Evolutionary conservation across 2,113 vertebrate genomes (phyloP).

Genomic region (Pontoporia blainvillei): DNA sequence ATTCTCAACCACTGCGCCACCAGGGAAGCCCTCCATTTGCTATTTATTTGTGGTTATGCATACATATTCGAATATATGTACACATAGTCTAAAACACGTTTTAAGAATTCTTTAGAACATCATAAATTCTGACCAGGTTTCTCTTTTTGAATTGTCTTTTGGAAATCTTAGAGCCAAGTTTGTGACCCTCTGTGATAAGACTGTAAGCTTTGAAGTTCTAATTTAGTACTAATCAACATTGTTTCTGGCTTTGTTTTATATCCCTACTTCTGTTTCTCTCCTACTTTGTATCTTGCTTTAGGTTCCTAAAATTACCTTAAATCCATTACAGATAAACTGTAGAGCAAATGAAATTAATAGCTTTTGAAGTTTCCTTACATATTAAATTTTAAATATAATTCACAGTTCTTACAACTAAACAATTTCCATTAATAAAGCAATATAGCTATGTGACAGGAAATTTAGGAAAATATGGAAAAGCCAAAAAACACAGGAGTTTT

Average conservation of each 20-base stretch:
- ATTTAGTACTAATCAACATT: not conserved
- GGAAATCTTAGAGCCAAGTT: not conserved
- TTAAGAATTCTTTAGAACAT: not conserved
- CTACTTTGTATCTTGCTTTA: not conserved
- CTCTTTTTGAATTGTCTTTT: not conserved
- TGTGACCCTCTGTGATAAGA: not conserved
- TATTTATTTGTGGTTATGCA: not conserved
- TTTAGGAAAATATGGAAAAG: not conserved
- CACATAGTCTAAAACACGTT: not conserved
- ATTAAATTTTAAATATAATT: not conserved
- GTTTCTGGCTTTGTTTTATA: not conserved
- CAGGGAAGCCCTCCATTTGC: not conserved
- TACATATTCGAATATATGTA: not conserved
- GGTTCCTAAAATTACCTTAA: constrained; percentile 2
- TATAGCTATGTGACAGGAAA: not conserved
- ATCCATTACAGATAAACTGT: not conserved
- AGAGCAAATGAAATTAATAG: not conserved
- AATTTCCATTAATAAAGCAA: not conserved
- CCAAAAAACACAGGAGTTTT: not conserved
- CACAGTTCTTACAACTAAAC: not conserved
- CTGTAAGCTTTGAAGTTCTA: not conserved
- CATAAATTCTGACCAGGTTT: not conserved
- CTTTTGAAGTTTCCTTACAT: not conserved
- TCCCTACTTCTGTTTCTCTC: not conserved
- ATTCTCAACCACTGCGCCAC: no score